Conservation (phyloP, 1,140 invertebrate genomes). For the Drosophila littoralis region DNA sequence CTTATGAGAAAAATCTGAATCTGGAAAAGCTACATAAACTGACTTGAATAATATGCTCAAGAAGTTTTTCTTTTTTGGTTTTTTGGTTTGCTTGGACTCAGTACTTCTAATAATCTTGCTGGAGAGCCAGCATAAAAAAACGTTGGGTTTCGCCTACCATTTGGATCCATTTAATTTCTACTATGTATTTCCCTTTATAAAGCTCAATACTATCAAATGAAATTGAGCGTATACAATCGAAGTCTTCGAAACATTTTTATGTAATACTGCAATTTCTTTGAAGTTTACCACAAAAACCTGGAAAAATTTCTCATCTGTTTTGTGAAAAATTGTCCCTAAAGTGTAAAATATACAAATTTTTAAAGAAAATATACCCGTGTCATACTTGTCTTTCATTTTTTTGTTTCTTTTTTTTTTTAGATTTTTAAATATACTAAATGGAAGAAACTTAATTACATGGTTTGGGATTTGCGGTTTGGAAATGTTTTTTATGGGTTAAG, state of each 20-base stretch:
- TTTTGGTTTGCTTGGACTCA: constrained; percentile 6
- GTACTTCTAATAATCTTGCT: constrained; percentile 38
- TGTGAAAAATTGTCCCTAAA: constrained; percentile 50
- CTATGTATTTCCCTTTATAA: constrained; percentile 47
- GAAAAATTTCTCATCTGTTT: constrained; percentile 46
- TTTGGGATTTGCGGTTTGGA: constrained; percentile 34
- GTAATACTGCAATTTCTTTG: constrained; percentile 52
- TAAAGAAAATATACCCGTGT: constrained; percentile 79
- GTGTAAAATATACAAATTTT: constrained; percentile 72
- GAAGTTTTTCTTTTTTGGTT: constrained; percentile 29
- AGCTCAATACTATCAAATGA: constrained; percentile 46
- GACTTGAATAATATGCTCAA: constrained; percentile 44
- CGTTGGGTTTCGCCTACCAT: constrained; percentile 59
- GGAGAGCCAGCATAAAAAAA: constrained; percentile 53
- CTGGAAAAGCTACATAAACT: constrained; percentile 59
- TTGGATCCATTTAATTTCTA: constrained; percentile 54
- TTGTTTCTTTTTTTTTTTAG: constrained; percentile 17
- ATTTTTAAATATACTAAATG: constrained; percentile 43
- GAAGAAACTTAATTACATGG: constrained; percentile 65
- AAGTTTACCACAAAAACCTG: constrained; percentile 44
- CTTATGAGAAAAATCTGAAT: constrained; percentile 40
- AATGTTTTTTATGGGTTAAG: constrained; percentile 40
- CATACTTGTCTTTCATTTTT: constrained; percentile 25
- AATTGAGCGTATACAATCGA: constrained; percentile 58
- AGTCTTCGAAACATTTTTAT: constrained; percentile 59